A percentile compares a stretch with the other conserved stretches of the same genome.
These are phyloP conservation scores for Hiodon alosoides DNA, from an alignment of 2,113 vertebrate species.

Conservation along the genomic window DNA sequence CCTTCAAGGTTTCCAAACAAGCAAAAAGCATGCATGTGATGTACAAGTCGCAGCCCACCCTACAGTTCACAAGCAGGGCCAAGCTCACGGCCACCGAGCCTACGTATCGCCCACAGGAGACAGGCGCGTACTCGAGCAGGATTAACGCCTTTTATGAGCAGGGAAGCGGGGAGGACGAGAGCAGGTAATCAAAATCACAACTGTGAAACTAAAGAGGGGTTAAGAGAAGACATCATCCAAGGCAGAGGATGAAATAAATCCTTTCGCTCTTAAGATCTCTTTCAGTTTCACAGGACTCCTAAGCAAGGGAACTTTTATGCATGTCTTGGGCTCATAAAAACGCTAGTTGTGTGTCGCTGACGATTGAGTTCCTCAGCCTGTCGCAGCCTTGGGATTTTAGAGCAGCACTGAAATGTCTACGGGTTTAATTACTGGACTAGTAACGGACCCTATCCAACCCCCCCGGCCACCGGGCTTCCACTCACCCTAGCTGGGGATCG, in stretches of 20 bases:
- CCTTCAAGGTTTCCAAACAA: no score
- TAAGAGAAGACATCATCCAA: not conserved
- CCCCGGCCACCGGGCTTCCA: no score
- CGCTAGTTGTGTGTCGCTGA: no score
- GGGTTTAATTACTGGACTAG: no score
- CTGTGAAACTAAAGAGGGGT: not conserved
- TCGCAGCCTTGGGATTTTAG: no score
- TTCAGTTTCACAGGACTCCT: not conserved
- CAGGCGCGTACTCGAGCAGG: not conserved
- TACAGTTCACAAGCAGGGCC: not conserved
- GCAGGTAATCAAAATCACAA: not conserved
- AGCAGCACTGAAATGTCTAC: no score
- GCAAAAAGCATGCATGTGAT: no score
- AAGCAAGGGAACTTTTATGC: not conserved
- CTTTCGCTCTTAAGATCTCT: not conserved
- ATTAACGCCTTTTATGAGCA: not conserved
- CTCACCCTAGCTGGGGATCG: no score
- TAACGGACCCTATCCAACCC: no score
- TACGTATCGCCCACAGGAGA: not conserved
- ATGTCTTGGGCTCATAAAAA: no score
- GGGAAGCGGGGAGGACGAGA: not conserved
- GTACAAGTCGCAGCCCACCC: no score
- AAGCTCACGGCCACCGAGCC: not conserved
- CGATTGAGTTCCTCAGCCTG: no score
- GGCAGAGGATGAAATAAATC: not conserved